These are phyloP conservation scores for Bungarus multicinctus DNA, from an alignment of 2,113 vertebrate genomes.

Conservation along the genomic window DNA sequence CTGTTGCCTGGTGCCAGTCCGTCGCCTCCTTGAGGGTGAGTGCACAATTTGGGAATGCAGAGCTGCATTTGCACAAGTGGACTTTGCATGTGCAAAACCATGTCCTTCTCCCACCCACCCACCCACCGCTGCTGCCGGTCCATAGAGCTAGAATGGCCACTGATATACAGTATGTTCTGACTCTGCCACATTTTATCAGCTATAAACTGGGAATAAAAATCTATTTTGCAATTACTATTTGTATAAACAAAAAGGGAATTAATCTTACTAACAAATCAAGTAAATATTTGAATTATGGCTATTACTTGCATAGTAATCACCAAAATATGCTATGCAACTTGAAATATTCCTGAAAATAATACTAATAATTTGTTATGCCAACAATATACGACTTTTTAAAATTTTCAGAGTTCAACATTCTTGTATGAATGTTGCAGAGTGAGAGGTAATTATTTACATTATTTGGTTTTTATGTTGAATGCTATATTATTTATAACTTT, in stretches of 20 bases:
- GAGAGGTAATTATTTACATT: not conserved
- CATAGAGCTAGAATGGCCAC: too few species aligned
- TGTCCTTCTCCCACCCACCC: too few species aligned
- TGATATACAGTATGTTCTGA: not conserved
- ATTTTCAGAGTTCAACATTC: not conserved
- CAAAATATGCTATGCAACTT: not conserved
- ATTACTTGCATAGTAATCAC: not conserved
- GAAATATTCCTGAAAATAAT: not conserved
- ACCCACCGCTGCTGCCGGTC: rapidly evolving
- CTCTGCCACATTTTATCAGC: not conserved
- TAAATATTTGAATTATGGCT: not conserved
- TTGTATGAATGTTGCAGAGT: not conserved
- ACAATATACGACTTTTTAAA: not conserved
- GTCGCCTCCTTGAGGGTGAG: too few species aligned
- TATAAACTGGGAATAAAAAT: not conserved
- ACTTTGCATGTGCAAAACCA: too few species aligned
- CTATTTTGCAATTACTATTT: not conserved
- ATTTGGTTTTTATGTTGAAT: constrained; percentile 13
- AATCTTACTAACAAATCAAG: not conserved
- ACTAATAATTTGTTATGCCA: not conserved
- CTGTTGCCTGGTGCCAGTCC: too few species aligned
- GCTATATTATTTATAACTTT: constrained; percentile 7
- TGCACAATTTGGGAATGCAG: too few species aligned
- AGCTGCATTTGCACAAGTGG: too few species aligned
- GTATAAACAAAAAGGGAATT: not conserved